Evolutionary conservation across 2,113 vertebrate species (phyloP).

Genomic region (Columba livia): DNA sequence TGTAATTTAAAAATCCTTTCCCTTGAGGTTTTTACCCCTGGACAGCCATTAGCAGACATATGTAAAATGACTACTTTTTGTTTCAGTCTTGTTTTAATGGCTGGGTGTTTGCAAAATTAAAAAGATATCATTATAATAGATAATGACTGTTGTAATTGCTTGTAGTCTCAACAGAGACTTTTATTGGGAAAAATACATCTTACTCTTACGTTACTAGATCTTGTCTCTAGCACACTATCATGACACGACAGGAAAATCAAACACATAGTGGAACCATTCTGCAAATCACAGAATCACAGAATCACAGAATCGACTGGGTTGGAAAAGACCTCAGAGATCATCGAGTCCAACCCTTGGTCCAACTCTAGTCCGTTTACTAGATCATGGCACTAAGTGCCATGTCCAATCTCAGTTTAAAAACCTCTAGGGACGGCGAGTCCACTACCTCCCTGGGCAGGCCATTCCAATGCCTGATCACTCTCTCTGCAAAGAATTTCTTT

Average conservation of each 20-base stretch:
- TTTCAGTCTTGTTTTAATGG: slow-evolving; percentile 24
- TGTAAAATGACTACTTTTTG: slow-evolving; percentile 15
- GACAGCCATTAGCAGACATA: slow-evolving; percentile 4
- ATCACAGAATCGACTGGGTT: too few species aligned
- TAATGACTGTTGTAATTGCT: slow-evolving; percentile 41
- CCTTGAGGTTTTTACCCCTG: neutral
- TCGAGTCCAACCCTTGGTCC: too few species aligned
- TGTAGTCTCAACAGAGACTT: slow-evolving; percentile 33
- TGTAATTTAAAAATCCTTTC: slow-evolving; percentile 18
- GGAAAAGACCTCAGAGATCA: too few species aligned
- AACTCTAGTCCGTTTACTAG: too few species aligned
- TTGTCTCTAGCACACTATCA: neutral
- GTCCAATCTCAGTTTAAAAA: too few species aligned
- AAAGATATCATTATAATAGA: slow-evolving; percentile 25
- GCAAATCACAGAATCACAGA: too few species aligned
- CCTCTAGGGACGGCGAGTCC: too few species aligned
- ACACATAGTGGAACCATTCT: neutral
- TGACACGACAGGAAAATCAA: neutral
- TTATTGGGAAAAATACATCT: slow-evolving; percentile 4
- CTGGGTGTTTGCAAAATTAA: slow-evolving; percentile 33
- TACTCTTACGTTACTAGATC: neutral
- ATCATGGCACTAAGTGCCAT: too few species aligned
- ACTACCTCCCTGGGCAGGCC: too few species aligned
- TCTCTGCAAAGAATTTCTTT: too few species aligned
- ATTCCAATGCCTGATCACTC: too few species aligned